Evolutionary conservation across 2,888 invertebrate species (phyloP).

Genomic region (Yponomeuta plumbellus): DNA sequence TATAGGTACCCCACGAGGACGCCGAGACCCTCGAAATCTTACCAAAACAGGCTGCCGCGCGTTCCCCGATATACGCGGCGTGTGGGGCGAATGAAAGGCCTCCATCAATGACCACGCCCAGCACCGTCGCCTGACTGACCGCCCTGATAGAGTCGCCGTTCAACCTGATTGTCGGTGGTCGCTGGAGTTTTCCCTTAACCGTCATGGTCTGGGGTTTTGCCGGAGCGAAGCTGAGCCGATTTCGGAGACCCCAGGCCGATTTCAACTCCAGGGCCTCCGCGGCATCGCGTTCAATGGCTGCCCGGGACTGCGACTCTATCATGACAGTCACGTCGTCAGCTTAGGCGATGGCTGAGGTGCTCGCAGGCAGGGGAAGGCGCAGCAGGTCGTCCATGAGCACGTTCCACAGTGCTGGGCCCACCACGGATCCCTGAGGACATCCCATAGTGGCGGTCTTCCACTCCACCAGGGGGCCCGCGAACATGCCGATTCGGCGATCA

Average conservation of each 20-base stretch:
- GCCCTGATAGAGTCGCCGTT: background rate
- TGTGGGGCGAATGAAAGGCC: conserved; percentile 20
- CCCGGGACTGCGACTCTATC: conserved; percentile 24
- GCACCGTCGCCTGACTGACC: conserved; percentile 13
- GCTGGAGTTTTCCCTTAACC: conserved; percentile 16
- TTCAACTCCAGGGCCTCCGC: conserved; percentile 12
- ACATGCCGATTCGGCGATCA: conserved; percentile 9
- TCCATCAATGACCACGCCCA: conserved; percentile 26
- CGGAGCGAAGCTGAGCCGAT: conserved; percentile 26
- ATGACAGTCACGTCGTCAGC: conserved; percentile 30
- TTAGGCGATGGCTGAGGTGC: conserved; percentile 20
- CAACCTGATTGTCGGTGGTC: conserved; percentile 3
- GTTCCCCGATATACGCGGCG: conserved; percentile 23
- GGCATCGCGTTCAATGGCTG: conserved; percentile 21
- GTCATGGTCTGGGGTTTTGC: conserved; percentile 26
- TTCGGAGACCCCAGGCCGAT: conserved; percentile 22
- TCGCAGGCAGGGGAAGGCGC: background rate
- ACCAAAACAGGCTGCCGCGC: conserved; percentile 25
- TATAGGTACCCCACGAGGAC: conserved; percentile 29
- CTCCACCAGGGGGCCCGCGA: background rate
- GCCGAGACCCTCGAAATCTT: conserved; percentile 30
- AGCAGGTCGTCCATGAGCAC: conserved; percentile 17
- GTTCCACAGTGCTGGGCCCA: conserved; percentile 21
- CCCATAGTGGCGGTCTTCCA: conserved; percentile 19
- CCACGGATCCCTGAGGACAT: conserved; percentile 22